Conservation (phyloP, 2,888 invertebrate species). For the Noctua comes region DNA sequence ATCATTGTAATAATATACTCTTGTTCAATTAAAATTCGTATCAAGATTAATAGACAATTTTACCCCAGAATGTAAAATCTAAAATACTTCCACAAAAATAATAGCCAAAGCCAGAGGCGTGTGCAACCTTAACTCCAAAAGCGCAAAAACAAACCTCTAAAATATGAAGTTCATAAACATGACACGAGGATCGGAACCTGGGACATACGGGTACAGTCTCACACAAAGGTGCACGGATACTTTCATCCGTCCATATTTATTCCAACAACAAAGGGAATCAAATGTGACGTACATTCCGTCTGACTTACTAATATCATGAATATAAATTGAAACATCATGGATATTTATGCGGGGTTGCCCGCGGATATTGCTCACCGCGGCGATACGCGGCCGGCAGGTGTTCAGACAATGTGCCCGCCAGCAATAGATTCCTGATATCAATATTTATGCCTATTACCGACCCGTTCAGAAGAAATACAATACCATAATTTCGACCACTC, state of each 20-base stretch:
- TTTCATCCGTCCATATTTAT: constrained; percentile 76
- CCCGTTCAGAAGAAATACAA: constrained; percentile 82
- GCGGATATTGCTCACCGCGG: constrained; percentile 84
- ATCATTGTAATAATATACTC: not conserved
- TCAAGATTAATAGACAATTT: not conserved
- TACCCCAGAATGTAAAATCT: constrained; percentile 19
- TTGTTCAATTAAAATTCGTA: constrained; percentile 6
- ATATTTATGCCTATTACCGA: constrained; percentile 88
- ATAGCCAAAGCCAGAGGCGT: not conserved
- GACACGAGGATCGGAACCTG: constrained; percentile 47
- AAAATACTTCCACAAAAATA: constrained; percentile 37
- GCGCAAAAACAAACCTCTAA: constrained; percentile 51
- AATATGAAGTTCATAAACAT: constrained; percentile 64
- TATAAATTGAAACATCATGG: constrained; percentile 90
- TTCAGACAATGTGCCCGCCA: constrained; percentile 87
- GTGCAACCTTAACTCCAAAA: constrained; percentile 42
- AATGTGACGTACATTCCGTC: constrained; percentile 87
- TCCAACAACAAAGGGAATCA: constrained; percentile 87
- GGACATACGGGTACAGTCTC: constrained; percentile 43
- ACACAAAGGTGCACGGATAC: constrained; percentile 62
- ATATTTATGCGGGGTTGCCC: constrained; percentile 86
- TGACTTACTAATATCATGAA: constrained; percentile 90
- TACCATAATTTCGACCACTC: constrained; percentile 74
- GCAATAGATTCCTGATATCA: constrained; percentile 87
- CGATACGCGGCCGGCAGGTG: constrained; percentile 84